phyloP scores from a whole-genome alignment of 1,140 invertebrate genomes.

The Halyomorpha halys region DNA sequence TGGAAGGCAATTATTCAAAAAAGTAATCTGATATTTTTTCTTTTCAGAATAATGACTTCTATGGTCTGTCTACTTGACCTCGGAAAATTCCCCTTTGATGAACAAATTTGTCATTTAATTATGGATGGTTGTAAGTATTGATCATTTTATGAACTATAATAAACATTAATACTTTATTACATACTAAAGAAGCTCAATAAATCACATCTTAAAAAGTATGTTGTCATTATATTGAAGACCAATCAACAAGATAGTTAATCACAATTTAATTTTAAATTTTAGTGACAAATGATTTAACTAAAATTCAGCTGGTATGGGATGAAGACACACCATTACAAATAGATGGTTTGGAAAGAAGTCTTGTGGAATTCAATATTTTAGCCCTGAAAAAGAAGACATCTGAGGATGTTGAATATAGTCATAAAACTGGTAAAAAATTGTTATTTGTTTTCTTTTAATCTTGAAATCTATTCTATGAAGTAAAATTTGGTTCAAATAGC shows the following conservation, averaged over 20 bases:
- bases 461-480: neutral
- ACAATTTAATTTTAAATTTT: conserved; percentile 22
- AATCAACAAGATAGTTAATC: no score
- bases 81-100: conserved; percentile 77
- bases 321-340: conserved; percentile 52
- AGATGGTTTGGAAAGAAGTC: conserved; percentile 58
- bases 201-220: no score
- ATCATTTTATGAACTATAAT: no score
- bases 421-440: neutral
- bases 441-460: neutral
- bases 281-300: conserved; percentile 68
- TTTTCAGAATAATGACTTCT: conserved; percentile 55
- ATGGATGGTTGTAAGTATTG: conserved; percentile 65
- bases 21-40: conserved; percentile 18
- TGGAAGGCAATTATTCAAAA: conserved; percentile 9
- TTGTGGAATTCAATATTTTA: conserved; percentile 64
- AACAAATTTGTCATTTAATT: conserved; percentile 62
- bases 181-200: no score
- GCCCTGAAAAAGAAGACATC: conserved; percentile 34
- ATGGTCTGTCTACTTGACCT: conserved; percentile 69
- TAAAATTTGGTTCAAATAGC: neutral
- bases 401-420: neutral
- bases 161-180: no score
- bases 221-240: no score
- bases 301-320: conserved; percentile 63